phyloP scores from a whole-genome alignment of 2,888 invertebrate genomes.

The Polylopha cassiicola region DNA sequence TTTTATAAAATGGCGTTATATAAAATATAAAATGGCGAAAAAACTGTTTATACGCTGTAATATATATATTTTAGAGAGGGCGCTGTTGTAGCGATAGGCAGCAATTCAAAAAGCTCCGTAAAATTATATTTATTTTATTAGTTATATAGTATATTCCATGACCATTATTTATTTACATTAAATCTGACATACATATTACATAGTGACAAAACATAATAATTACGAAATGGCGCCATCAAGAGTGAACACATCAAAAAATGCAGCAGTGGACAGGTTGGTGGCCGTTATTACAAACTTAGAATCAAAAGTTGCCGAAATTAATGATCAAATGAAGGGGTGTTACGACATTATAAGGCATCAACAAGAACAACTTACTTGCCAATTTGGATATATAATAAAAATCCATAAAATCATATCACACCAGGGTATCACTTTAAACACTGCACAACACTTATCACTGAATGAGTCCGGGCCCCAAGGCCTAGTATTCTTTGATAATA shows the following conservation, averaged over 20 bases:
- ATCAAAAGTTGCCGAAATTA: not conserved
- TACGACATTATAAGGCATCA: not conserved
- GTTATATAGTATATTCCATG: no score
- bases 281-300: not conserved
- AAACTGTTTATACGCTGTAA: no score
- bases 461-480: not conserved
- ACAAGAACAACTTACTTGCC: not conserved
- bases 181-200: no score
- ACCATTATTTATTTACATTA: no score
- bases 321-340: not conserved
- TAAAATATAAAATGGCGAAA: no score
- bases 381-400: not conserved
- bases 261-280: conserved; percentile 1
- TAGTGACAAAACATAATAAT: not conserved
- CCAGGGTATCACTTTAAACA: not conserved
- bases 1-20: no score
- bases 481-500: not conserved
- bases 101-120: no score
- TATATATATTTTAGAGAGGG: no score
- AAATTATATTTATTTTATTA: no score
- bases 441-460: not conserved
- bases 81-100: no score
- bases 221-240: not conserved
- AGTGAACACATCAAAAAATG: not conserved
- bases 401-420: no score